Base-by-base conservation (phyloP, 2,888 invertebrate genomes). In the Digitonthophagus gazella region DNA sequence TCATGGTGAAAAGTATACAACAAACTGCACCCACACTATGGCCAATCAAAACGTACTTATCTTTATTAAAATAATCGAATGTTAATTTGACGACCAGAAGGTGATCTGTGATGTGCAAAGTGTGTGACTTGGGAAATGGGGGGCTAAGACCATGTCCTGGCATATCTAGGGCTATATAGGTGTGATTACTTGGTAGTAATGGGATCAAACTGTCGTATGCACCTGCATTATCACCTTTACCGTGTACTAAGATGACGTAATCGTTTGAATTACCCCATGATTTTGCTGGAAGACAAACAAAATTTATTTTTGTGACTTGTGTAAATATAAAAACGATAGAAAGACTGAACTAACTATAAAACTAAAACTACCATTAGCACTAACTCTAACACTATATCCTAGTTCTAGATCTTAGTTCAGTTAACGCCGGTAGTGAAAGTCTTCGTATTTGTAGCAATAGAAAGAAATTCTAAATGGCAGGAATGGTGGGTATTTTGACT, bases 121-220 rank as follows among this genome's bases (percentile, higher is more conserved):
- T 0, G n/a, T 18, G 16, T 71, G 76, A 70, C 15, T 75, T 72
- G 0, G 87, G 87, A 58, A 85, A 84, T 14, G 84, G 85, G 68
- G 86, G 86, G 0, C 89, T 89, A 56, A 79, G 83, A 0, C 89
- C 89, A 71, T 85, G 88, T 0, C 91, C 88, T 0, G 90, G 90
- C 0, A 89, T 77, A 75, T 90, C 90, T 57, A 85, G 76, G 71
- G 82, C 81, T 28, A 85, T 80, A 75, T 78, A 87, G 74, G 75
- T 85, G 77, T 74, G 83, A 28, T 5, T 78, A 6, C 76, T 77
- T 0, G 89, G 86, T 54, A 90, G 76, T 14, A 84, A 76, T 14
- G 84, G 84, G 15, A 88, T 83, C 1, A 90, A 76, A 0, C 84
- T 82, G 68, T 89, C 84, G 78, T 88, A 90, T 56, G 85, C 84